Evolutionary conservation across 2,888 invertebrate genomes (phyloP), one percentile per base, ranked within the genome.

Genomic region (Epirrhoe tristata): DNA sequence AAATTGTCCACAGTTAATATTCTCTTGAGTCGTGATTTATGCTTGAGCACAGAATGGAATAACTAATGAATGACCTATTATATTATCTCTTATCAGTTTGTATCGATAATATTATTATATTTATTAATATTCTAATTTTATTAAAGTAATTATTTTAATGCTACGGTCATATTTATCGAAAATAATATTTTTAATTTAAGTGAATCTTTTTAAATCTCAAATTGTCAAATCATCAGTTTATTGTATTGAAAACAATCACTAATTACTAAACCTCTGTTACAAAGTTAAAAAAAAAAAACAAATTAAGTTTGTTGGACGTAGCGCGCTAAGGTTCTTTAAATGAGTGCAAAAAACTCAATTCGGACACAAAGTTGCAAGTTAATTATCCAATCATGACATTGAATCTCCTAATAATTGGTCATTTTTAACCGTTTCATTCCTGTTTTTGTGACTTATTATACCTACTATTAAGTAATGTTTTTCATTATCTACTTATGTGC

Each of bases 351-450:
- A 63, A 63, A 56, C 48, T 51, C 7, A 51, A 52, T 43, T 6
- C 34, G 34, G 16, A n/a, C 46, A 24, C 24, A 8, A 50, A 66
- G n/a, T 58, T 53, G 54, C 54, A 58, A 55, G 52, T 14, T 7
- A 34, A 50, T 56, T 48, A 8, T 7, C 17, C 31, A 66, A 61
- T 63, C 74, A 77, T 77, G 74, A 76, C 76, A 69, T 24, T 32
- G 75, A 77, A 76, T 76, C 76, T 76, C 77, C 55, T 51, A 56
- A 67, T 24, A 48, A 52, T 43, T 57, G 48, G 53, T 36, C 46
- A 34, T 63, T 54, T 39, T 50, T 57, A 39, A 36, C 24, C 32
- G 48, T 54, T 59, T 54, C 10, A 50, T 43, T 54, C 48, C 14
- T 16, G 32, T 32, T 58, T 52, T 59, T 48, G 48, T 48, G n/a